These are phyloP conservation scores for Scalopus aquaticus DNA, from an alignment of 2,113 vertebrate genomes.

Conservation along the genomic window DNA sequence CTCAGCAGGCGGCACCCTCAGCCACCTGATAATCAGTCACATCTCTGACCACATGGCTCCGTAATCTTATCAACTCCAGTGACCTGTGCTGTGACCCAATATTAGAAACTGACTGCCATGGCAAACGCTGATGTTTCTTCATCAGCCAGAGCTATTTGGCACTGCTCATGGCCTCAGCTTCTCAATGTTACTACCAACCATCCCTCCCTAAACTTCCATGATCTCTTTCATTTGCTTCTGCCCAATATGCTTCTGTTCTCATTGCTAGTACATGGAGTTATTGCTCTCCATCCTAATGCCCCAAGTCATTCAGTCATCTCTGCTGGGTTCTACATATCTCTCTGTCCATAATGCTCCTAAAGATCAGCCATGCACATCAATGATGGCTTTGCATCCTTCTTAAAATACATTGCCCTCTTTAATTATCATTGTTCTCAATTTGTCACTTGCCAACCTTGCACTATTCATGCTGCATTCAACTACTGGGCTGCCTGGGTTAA, in stretches of 20 bases:
- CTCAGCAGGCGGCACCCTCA: neutral
- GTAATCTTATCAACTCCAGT: neutral
- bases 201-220: neutral
- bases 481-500: neutral
- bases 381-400: neutral
- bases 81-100: neutral
- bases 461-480: neutral
- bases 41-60: too few species aligned
- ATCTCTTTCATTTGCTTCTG: neutral
- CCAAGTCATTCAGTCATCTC: neutral
- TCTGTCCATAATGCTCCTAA: too few species aligned
- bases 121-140: neutral
- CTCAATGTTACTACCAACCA: neutral
- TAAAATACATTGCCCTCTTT: neutral
- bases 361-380: accelerated
- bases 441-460: neutral
- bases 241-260: neutral
- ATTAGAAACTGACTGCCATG: neutral
- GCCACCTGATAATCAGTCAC: neutral
- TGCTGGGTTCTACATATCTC: neutral
- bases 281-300: too few species aligned
- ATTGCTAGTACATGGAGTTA: neutral
- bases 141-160: neutral
- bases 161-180: neutral
- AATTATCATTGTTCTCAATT: neutral